Base-by-base conservation (phyloP, 1,140 invertebrate species). In the Centruroides vittatus region DNA sequence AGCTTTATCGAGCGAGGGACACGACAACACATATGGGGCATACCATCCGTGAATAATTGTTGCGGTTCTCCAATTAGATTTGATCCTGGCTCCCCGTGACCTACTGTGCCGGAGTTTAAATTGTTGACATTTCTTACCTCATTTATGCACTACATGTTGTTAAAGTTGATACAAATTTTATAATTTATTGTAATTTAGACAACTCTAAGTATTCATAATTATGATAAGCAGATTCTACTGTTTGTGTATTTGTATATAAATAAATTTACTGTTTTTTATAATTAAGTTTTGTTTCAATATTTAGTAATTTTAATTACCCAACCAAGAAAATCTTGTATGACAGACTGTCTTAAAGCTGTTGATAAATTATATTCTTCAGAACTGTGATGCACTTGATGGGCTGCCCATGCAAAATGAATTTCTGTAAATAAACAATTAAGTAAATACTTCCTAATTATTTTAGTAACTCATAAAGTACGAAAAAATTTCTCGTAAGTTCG, bases 361-460 rank as follows among this genome's bases (percentile, higher is more conserved):
- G 61, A 36, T 67, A 95, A 78, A 76, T 95, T 95, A 74, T 91
- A 96, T 69, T 96, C 91, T 74, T 97, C 93, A 12, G 90, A 93
- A 69, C 89, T 94, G 69, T 97, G 93, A 73, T 97, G 93, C 1
- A 93, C 89, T 76, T 96, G 92, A 76, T 97, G 93, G 62, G 90
- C 85, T 1, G 89, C 86, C 92, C 93, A 97, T 57, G 96, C 77
- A 62, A 97, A 82, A 72, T 93, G 89, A 9, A 93, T 76, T 63
- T 70, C 69, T 65, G 53, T 23, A 23, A 56, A 51, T 46, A 12
- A 54, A 49, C 35, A 0, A 58, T 47, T 13, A n/a, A 6, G 1
- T 12, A 36, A 12, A 12, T 23, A 52, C 12, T 46, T n/a, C 10
- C 23, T 49, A 6, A 5, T 41, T 13, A 6, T 51, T 51, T 13